Percentiles rank a stretch among this genome's conserved stretches.
Evolutionary conservation across 2,797 vertebrate species (phyloP).

Genomic region (Pampus argenteus): DNA sequence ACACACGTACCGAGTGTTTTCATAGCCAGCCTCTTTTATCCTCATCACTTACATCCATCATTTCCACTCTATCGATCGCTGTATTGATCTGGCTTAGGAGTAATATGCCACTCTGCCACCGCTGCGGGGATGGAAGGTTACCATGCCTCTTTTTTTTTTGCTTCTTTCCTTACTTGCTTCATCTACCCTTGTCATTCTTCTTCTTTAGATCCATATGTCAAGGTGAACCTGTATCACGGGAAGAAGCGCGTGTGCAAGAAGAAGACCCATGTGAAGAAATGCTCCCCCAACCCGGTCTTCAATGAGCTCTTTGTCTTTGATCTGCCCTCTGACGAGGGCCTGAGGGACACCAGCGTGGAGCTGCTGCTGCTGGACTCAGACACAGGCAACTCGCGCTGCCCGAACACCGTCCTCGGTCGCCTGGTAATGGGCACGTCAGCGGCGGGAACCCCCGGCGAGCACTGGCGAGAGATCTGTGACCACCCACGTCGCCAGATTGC

Average conservation of each 20-base stretch:
- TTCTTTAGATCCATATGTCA: constrained; percentile 93
- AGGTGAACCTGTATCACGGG: constrained; percentile 96
- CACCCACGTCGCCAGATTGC: constrained; percentile 97
- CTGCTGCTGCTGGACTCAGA: constrained; percentile 98
- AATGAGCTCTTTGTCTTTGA: constrained; percentile 99
- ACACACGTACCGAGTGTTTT: constrained; percentile 44
- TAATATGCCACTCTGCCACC: constrained; percentile 41
- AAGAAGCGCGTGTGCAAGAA: constrained; percentile 98
- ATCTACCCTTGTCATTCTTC: constrained; percentile 13
- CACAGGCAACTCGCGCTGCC: constrained; percentile 70
- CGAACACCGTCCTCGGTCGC: constrained; percentile 90
- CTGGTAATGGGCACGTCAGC: constrained; percentile 90
- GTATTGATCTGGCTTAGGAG: constrained; percentile 66
- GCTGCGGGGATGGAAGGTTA: constrained; percentile 13
- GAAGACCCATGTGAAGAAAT: constrained; percentile 98
- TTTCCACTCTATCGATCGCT: constrained; percentile 61
- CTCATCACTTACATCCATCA: constrained; percentile 59
- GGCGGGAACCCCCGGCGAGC: constrained; percentile 92
- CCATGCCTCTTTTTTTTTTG: neutral
- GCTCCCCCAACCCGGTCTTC: constrained; percentile 96
- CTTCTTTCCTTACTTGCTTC: constrained; percentile 7
- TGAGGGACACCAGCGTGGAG: constrained; percentile 96
- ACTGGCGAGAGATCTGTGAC: constrained; percentile 99
- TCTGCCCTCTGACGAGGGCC: constrained; percentile 92
- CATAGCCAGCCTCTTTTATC: constrained; percentile 54